Percentiles rank a stretch among this genome's conserved stretches.
Conservation (phyloP, 2,113 vertebrate genomes). For the Bujurquina vittata region DNA sequence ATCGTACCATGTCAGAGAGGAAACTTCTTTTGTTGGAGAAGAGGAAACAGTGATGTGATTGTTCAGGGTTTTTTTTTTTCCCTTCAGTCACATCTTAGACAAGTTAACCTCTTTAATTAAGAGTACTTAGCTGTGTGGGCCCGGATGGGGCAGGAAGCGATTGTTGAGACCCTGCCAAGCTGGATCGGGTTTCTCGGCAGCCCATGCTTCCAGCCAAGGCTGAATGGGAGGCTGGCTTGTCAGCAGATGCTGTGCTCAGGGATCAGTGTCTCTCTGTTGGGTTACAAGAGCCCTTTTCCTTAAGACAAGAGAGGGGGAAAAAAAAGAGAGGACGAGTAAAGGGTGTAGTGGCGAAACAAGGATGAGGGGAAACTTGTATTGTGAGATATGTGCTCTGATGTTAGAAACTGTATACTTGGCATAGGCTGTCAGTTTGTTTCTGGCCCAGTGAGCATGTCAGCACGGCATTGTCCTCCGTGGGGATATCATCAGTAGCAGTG, state of each 20-base stretch:
- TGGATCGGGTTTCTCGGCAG: conserved; percentile 81
- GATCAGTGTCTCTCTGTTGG: conserved; percentile 79
- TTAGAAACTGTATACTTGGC: conserved; percentile 75
- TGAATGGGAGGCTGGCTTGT: conserved; percentile 83
- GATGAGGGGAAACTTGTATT: conserved; percentile 71
- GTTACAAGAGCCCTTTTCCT: conserved; percentile 76
- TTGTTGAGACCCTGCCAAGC: conserved; percentile 80
- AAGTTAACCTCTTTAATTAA: conserved; percentile 86
- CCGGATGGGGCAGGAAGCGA: conserved; percentile 81
- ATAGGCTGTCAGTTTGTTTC: conserved; percentile 74
- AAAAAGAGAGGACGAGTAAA: conserved; percentile 61
- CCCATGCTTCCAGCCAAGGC: conserved; percentile 74
- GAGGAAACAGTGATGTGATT: conserved; percentile 74
- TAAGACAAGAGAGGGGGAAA: conserved; percentile 64
- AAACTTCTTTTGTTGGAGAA: conserved; percentile 64
- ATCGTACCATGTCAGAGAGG: conserved; percentile 64
- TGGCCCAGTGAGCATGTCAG: conserved; percentile 74
- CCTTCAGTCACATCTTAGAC: conserved; percentile 78
- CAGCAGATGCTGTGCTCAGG: conserved; percentile 85
- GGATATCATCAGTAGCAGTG: conserved; percentile 62
- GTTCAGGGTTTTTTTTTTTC: conserved; percentile 59
- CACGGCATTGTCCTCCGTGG: conserved; percentile 63
- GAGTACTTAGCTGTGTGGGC: conserved; percentile 80
- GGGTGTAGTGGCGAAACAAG: conserved; percentile 66
- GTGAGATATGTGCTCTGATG: conserved; percentile 74